Conservation (phyloP, 2,113 vertebrate species). For the Alectura lathami region DNA sequence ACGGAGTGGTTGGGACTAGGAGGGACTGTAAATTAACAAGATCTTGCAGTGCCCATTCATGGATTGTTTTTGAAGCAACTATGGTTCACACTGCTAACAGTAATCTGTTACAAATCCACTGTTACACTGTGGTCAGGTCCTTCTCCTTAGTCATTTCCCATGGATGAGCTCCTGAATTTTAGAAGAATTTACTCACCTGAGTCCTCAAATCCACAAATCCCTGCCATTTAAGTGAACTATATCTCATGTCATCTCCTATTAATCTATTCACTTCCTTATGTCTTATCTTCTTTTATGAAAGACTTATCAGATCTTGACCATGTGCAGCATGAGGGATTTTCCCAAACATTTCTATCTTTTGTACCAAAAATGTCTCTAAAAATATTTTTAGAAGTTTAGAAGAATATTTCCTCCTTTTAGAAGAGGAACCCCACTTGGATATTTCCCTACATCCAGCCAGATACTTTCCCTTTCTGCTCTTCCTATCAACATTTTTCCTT, state of each 20-base stretch:
- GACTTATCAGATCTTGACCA: neutral
- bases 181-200: neutral
- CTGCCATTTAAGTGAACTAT: neutral
- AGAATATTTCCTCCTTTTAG: no score
- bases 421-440: no score
- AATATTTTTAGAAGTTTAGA: no score
- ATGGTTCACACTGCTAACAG: rapidly evolving
- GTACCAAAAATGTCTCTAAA: neutral
- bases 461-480: neutral
- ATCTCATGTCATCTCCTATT: neutral
- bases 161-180: neutral
- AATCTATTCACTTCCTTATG: neutral
- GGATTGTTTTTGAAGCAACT: neutral
- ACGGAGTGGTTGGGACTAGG: neutral
- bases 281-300: neutral
- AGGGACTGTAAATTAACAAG: neutral
- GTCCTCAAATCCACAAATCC: neutral
- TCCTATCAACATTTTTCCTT: neutral
- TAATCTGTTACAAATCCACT: neutral
- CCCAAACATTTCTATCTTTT: neutral
- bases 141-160: neutral
- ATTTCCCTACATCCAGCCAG: neutral
- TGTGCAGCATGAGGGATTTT: neutral
- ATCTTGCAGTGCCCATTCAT: neutral
- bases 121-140: neutral